Evolutionary conservation across 2,888 invertebrate species (phyloP).

Genomic region (Tetragonisca angustula): DNA sequence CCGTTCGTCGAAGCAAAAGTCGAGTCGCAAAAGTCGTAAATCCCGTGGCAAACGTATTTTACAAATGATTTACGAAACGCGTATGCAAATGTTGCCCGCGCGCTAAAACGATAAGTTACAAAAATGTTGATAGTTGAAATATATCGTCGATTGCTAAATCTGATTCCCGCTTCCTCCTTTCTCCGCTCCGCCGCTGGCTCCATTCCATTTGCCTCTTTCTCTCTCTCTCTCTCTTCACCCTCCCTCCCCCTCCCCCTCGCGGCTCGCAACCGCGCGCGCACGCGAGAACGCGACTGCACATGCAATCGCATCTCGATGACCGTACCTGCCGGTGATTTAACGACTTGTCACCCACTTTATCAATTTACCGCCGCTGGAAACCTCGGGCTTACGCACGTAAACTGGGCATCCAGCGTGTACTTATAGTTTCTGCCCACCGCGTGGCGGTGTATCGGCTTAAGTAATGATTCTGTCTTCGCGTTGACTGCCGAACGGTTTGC

Average conservation of each 20-base stretch:
- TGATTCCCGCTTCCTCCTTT: constrained; percentile 51
- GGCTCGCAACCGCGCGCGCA: constrained; percentile 43
- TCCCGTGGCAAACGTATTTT: constrained; percentile 38
- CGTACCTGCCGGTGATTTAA: constrained; percentile 77
- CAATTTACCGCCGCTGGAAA: constrained; percentile 75
- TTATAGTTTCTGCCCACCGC: constrained; percentile 58
- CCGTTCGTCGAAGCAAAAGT: constrained; percentile 39
- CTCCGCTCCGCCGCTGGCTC: constrained; percentile 12
- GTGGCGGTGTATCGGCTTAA: constrained; percentile 52
- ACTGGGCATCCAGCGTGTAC: constrained; percentile 54
- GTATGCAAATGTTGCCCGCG: constrained; percentile 46
- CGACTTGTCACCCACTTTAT: constrained; percentile 81
- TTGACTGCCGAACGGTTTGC: constrained; percentile 53
- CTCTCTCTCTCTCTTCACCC: background rate
- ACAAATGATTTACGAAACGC: constrained; percentile 55
- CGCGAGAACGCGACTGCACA: constrained; percentile 62
- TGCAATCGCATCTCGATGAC: constrained; percentile 73
- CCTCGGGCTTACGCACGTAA: constrained; percentile 62
- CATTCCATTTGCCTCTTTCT: background rate
- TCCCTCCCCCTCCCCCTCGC: background rate
- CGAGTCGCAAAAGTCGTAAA: constrained; percentile 43
- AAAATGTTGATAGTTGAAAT: constrained; percentile 59
- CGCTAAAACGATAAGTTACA: constrained; percentile 55
- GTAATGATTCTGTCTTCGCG: constrained; percentile 62
- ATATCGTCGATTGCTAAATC: constrained; percentile 56